phyloP scores from a whole-genome alignment of 2,113 vertebrate species.

The Macquaria ambigua region DNA sequence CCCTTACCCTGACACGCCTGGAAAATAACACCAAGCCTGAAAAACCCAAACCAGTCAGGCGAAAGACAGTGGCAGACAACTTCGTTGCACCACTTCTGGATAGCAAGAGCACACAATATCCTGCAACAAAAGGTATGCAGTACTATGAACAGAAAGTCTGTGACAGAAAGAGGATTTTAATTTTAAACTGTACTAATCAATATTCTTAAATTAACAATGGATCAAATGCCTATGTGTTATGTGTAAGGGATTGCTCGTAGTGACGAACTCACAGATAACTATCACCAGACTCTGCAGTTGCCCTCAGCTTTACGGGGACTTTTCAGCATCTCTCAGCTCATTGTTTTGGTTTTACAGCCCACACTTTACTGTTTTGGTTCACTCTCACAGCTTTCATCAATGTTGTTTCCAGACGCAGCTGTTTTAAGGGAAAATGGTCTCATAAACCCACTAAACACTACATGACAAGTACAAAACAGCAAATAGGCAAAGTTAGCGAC shows the following conservation, averaged over 20 bases:
- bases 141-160: neutral
- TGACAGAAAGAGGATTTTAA: neutral
- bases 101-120: slow-evolving; percentile 88
- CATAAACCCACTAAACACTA: neutral
- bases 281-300: neutral
- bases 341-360: neutral
- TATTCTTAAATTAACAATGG: neutral
- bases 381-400: neutral
- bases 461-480: neutral
- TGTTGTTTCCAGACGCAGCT: neutral
- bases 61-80: slow-evolving; percentile 92
- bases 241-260: neutral
- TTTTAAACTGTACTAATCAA: neutral
- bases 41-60: slow-evolving; percentile 92
- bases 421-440: neutral
- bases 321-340: neutral
- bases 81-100: slow-evolving; percentile 94
- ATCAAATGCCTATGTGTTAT: neutral
- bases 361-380: neutral
- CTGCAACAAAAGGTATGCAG: slow-evolving; percentile 81
- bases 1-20: slow-evolving; percentile 89
- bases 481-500: neutral
- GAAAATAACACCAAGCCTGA: slow-evolving; percentile 93
- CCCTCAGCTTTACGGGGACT: neutral
- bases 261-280: neutral